phyloP scores from a whole-genome alignment of 1,140 invertebrate species.

The Anastrepha ludens region DNA sequence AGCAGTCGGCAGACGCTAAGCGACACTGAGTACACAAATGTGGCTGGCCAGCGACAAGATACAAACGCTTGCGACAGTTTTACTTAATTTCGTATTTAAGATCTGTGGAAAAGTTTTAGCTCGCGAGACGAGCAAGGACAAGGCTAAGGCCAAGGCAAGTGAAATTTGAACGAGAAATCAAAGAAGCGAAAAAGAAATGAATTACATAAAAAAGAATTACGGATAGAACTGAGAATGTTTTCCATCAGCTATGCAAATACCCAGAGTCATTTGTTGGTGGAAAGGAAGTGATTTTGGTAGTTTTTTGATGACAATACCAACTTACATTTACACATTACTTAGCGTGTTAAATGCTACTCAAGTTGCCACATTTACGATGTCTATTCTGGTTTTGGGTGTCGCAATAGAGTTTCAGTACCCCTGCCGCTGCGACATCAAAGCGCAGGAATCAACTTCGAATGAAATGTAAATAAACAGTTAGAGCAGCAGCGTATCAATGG shows the following conservation, averaged over 20 bases:
- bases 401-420: neutral
- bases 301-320: neutral
- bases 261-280: neutral
- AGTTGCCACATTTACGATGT: conserved; percentile 43
- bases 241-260: conserved; percentile 8
- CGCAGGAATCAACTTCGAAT: conserved; percentile 4
- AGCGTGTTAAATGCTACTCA: conserved; percentile 40
- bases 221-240: neutral
- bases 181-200: conserved; percentile 6
- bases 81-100: conserved; percentile 47
- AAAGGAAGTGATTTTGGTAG: conserved; percentile 2
- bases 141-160: conserved; percentile 19
- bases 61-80: neutral
- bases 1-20: neutral
- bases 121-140: neutral
- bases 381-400: neutral
- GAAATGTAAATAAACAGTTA: conserved; percentile 43
- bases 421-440: neutral
- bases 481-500: neutral
- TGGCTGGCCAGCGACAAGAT: neutral
- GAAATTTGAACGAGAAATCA: conserved; percentile 33
- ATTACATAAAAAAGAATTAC: neutral
- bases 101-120: conserved; percentile 2
- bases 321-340: neutral
- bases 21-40: conserved; percentile 26